These are phyloP conservation scores for Calliphora vicina DNA, from an alignment of 1,140 invertebrate genomes.

Conservation along the genomic window DNA sequence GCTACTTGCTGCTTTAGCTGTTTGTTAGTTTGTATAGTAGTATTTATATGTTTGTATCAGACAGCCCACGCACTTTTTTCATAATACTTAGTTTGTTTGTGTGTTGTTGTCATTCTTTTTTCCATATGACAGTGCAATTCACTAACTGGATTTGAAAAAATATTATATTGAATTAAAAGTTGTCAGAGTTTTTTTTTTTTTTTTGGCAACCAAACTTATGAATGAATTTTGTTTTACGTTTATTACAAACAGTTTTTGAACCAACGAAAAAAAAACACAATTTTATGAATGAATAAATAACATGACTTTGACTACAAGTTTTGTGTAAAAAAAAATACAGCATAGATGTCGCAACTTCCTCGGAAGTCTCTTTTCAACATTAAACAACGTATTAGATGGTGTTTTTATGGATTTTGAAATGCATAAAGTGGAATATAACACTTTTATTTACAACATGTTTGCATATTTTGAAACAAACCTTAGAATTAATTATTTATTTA, in stretches of 20 bases:
- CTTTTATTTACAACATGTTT: background rate
- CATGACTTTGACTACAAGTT: conserved; percentile 29
- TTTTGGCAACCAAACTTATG: conserved; percentile 28
- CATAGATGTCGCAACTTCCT: conserved; percentile 34
- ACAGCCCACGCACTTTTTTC: conserved; percentile 7
- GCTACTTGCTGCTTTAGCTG: conserved; percentile 7
- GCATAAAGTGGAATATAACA: background rate
- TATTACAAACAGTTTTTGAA: background rate
- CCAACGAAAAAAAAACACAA: background rate
- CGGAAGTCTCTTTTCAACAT: conserved; percentile 28
- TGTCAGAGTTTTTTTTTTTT: background rate
- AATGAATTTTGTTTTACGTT: conserved; percentile 24
- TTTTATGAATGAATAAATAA: conserved; percentile 33
- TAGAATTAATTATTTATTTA: background rate
- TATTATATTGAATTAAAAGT: background rate
- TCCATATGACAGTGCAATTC: conserved; percentile 23
- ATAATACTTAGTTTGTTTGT: conserved; percentile 12
- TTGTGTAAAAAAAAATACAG: background rate
- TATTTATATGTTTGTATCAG: background rate
- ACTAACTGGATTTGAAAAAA: conserved; percentile 24
- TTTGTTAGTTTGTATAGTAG: too few species aligned
- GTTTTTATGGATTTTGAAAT: background rate
- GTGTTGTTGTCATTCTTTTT: conserved; percentile 10
- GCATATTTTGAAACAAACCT: background rate
- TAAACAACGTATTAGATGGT: background rate